phyloP scores from a whole-genome alignment of 92 coral and sea anemone genomes.

The Zoanthus solanderi region DNA sequence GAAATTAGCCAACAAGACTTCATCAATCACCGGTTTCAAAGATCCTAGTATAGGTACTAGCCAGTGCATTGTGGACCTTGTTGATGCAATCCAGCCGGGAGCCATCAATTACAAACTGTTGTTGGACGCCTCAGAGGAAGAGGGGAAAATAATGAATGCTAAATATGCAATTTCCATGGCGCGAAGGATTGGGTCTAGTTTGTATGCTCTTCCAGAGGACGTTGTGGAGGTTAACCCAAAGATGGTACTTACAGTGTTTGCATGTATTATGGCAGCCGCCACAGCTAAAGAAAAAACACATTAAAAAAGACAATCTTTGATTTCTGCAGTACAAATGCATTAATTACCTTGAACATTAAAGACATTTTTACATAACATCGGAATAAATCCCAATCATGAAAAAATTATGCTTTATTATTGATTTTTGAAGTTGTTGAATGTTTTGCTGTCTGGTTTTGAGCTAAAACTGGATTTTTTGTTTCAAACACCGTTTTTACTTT shows the following conservation, averaged over 20 bases:
- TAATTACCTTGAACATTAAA: too few species aligned
- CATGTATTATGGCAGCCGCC: slow-evolving; percentile 92
- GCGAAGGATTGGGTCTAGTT: slow-evolving; percentile 89
- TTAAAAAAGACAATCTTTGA: not conserved
- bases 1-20: slow-evolving; percentile 63
- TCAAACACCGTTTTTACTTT: too few species aligned
- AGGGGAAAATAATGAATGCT: slow-evolving; percentile 83
- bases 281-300: not conserved
- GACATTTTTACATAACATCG: too few species aligned
- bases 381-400: too few species aligned
- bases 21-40: slow-evolving; percentile 76
- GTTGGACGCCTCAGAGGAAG: slow-evolving; percentile 64
- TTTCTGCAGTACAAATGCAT: not conserved
- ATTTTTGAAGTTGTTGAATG: too few species aligned
- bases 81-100: slow-evolving; percentile 92
- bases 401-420: too few species aligned
- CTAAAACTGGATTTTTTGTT: too few species aligned
- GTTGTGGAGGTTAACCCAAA: slow-evolving; percentile 94
- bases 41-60: slow-evolving; percentile 82
- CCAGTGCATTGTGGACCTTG: slow-evolving; percentile 78
- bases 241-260: slow-evolving; percentile 97
- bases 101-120: slow-evolving; percentile 78
- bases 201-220: slow-evolving; percentile 98
- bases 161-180: slow-evolving; percentile 99
- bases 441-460: too few species aligned